Conservation (phyloP, 2,113 vertebrate genomes). For the Carassius carassius region DNA sequence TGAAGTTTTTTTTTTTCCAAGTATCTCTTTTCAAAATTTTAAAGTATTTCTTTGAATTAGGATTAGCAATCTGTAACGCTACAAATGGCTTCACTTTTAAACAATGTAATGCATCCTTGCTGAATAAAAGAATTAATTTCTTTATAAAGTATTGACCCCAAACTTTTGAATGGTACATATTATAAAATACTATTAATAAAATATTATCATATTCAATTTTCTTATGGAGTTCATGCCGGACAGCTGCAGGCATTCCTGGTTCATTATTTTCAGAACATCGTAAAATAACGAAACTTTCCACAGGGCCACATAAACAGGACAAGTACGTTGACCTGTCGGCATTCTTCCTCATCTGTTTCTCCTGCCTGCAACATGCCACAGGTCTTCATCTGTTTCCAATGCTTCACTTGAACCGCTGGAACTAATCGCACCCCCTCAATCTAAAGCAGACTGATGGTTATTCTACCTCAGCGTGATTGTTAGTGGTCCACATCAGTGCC, state of each 20-base stretch:
- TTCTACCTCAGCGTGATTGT: constrained; percentile 58
- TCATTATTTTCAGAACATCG: constrained; percentile 54
- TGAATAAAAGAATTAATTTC: background rate
- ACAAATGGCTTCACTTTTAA: background rate
- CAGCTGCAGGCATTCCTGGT: constrained; percentile 50
- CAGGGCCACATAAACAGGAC: constrained; percentile 46
- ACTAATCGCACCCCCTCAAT: constrained; percentile 70
- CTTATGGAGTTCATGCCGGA: background rate
- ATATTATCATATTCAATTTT: background rate
- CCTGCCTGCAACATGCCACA: constrained; percentile 48
- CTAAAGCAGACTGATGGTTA: constrained; percentile 69
- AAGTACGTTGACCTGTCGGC: constrained; percentile 49
- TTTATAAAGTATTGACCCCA: background rate
- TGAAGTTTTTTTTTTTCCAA: too few relatives aligned
- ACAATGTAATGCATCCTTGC: background rate
- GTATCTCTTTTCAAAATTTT: background rate
- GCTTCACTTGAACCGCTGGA: constrained; percentile 69
- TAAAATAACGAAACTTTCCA: constrained; percentile 56
- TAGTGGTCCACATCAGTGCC: constrained; percentile 37
- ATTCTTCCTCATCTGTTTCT: constrained; percentile 51
- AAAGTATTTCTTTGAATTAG: background rate
- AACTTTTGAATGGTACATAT: background rate
- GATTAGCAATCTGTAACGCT: background rate
- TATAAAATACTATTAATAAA: background rate
- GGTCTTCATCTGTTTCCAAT: constrained; percentile 76